These are phyloP conservation scores for Hylia prasina DNA, from an alignment of 2,113 vertebrate species.

Conservation along the genomic window DNA sequence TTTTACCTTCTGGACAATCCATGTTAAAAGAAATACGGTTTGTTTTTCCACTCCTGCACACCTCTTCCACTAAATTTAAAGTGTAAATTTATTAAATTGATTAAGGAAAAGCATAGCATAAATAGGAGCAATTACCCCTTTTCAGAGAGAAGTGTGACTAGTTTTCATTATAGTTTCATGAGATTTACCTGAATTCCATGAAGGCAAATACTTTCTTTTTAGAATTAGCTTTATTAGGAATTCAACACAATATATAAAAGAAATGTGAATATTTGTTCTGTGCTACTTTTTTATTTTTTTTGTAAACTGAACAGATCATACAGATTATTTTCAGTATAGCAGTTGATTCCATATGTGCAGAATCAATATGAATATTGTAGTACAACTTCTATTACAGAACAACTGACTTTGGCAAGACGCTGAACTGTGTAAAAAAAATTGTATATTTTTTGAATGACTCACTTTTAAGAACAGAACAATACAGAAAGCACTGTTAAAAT, in stretches of 20 bases:
- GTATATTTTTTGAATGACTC: background rate
- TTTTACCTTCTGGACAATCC: background rate
- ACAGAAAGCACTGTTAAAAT: background rate
- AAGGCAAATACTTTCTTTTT: conserved; percentile 52
- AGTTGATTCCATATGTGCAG: conserved; percentile 34
- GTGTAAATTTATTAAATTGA: background rate
- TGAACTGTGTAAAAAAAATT: background rate
- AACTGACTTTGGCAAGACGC: background rate
- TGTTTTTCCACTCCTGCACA: background rate
- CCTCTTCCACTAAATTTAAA: background rate
- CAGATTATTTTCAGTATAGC: conserved; percentile 10
- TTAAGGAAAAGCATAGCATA: conserved; percentile 4
- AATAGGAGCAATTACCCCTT: conserved; percentile 4
- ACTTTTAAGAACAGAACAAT: background rate
- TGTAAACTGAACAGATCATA: conserved; percentile 51
- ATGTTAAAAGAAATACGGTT: background rate
- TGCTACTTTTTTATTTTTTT: conserved; percentile 50
- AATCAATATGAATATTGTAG: conserved; percentile 34
- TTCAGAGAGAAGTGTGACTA: background rate
- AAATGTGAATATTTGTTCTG: conserved; percentile 61
- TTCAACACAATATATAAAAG: conserved; percentile 44
- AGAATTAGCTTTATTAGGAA: conserved; percentile 39
- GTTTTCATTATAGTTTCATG: conserved; percentile 50
- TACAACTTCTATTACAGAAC: background rate
- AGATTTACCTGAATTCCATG: conserved; percentile 48